Percentiles rank a stretch among this genome's conserved stretches.
phyloP scores from a whole-genome alignment of 92 coral and sea anemone genomes.

The Umimayanthus chanpuru region DNA sequence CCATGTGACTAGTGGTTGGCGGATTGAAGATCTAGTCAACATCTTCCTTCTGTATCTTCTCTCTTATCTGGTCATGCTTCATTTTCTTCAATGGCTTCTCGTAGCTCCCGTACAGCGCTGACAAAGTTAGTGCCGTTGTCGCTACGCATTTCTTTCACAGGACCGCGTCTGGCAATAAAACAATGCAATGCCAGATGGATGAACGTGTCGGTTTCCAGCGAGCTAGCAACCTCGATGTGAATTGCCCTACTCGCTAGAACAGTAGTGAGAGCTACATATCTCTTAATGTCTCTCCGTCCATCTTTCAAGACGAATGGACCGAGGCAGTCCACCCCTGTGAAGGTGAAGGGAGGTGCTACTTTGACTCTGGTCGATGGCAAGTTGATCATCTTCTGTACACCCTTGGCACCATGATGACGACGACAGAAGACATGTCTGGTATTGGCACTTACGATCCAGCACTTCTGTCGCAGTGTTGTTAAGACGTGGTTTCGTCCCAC shows the following conservation, averaged over 20 bases:
- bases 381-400: constrained; percentile 74
- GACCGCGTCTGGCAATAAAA: constrained; percentile 52
- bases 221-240: constrained; percentile 59
- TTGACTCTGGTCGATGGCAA: constrained; percentile 50
- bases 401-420: constrained; percentile 47
- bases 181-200: constrained; percentile 57
- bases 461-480: constrained; percentile 57
- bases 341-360: constrained; percentile 68
- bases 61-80: constrained; percentile 43
- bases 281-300: constrained; percentile 52
- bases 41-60: not conserved
- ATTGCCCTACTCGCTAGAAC: constrained; percentile 3
- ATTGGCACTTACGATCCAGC: constrained; percentile 63
- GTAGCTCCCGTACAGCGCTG: constrained; percentile 50
- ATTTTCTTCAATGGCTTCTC: constrained; percentile 55
- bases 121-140: constrained; percentile 51
- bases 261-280: constrained; percentile 62
- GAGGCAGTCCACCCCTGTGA: constrained; percentile 59
- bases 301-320: constrained; percentile 67
- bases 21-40: constrained; percentile 42
- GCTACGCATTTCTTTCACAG: no score
- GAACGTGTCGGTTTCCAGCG: constrained; percentile 64
- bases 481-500: constrained; percentile 72
- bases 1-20: no score
- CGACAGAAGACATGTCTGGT: constrained; percentile 63